Base-by-base conservation (phyloP, 2,113 vertebrate genomes). In the Zapornia atra region DNA sequence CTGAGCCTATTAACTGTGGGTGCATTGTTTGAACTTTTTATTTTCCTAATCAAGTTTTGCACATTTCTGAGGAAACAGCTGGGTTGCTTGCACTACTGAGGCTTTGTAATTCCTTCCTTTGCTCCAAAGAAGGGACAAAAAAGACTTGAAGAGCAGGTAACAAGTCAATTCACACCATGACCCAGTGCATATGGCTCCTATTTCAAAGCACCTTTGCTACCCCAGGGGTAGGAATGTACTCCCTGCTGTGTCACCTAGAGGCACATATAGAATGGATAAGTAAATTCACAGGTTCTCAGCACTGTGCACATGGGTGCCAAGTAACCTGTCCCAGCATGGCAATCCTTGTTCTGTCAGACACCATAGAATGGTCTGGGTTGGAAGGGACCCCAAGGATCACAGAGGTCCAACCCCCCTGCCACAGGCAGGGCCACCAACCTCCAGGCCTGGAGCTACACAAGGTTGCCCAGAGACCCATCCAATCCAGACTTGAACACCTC, bases 1-100 rank as follows among this genome's bases (percentile, higher is more conserved):
- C 51, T 7, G 10, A 82, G 75, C 56, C 51, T 81, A 11, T 66
- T 93, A 84, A 76, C 56, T 68, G 25, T 16, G 59, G 25, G 19
- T 28, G 14, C 38, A 34, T 51, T 72, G 73, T 31, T 82, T 61
- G 42, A 63, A 82, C 18, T 22, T 64, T 60, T 75, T 65, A 19
- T 61, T 93, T 90, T 80, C 54, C 66, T 77, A 54, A 82, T 91
- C 36, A 69, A 73, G 64, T 83, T 60, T 17, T 72, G 31, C 34
- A 26, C 54, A 17, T 95, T 90, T 80, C 63, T 44, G 26, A 78
- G 66, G 63, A 33, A 86, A 72, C 40, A 85, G 46, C 40, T 56
- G 28, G 31, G 25, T 46, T 50, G 15, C 33, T 80, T 59, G 33
- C n/a, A 7, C 12, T 36, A 7, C 50, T 24, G 66, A 75, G 51